These are phyloP conservation scores for Masnerella sp. DNA, from an alignment of 2,888 invertebrate genomes.

Conservation along the genomic window DNA sequence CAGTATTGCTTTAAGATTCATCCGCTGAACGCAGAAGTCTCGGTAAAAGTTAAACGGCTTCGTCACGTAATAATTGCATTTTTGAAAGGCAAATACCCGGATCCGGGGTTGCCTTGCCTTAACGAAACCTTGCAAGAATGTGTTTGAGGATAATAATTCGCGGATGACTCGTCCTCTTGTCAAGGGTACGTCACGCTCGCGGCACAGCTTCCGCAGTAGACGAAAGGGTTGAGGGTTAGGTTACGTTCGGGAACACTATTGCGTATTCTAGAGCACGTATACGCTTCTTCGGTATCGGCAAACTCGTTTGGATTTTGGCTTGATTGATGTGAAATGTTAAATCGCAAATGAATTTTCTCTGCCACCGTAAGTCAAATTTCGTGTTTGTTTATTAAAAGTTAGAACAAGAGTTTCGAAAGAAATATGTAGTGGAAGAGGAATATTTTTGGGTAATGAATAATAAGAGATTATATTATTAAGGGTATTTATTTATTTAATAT, in stretches of 20 bases:
- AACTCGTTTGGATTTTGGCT: constrained; percentile 33
- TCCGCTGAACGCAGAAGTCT: too few relatives aligned
- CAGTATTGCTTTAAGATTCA: too few relatives aligned
- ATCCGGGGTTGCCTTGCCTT: background rate
- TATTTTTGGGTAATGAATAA: too few relatives aligned
- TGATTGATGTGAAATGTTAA: constrained; percentile 36
- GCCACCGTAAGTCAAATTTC: constrained; percentile 4
- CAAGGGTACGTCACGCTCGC: constrained; percentile 65
- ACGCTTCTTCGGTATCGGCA: constrained; percentile 37
- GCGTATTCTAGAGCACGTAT: constrained; percentile 62
- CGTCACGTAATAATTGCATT: constrained; percentile 25
- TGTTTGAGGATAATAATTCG: constrained; percentile 62
- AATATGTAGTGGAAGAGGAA: too few relatives aligned
- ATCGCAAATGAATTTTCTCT: constrained; percentile 16
- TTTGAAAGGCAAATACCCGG: constrained; percentile 29
- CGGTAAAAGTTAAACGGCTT: constrained; percentile 10
- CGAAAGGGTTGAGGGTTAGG: constrained; percentile 64
- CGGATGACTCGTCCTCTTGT: constrained; percentile 64
- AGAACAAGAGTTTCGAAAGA: too few relatives aligned
- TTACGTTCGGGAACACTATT: constrained; percentile 54
- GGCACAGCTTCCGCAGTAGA: constrained; percentile 63
- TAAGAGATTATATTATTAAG: too few relatives aligned
- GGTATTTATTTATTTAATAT: too few relatives aligned
- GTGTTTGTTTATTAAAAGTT: too few relatives aligned
- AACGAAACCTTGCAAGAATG: constrained; percentile 47